These are phyloP conservation scores for Pterophyllum scalare DNA, from an alignment of 2,113 vertebrate species.

Conservation along the genomic window DNA sequence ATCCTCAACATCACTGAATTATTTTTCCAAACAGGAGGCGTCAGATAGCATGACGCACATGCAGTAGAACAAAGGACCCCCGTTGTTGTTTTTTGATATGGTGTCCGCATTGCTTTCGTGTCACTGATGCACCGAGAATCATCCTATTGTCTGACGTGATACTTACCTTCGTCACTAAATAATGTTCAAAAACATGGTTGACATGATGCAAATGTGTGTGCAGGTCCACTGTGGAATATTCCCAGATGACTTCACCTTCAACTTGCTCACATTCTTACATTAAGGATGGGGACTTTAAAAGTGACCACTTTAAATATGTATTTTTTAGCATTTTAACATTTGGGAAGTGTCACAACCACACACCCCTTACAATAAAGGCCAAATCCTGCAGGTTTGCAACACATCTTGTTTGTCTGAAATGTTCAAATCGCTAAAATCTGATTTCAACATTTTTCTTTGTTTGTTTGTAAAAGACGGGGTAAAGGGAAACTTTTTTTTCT, in stretches of 20 bases:
- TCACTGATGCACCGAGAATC: neutral
- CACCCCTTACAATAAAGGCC: neutral
- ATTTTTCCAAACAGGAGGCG: neutral
- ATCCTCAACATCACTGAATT: conserved; percentile 7
- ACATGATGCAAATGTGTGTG: neutral
- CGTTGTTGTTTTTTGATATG: conserved; percentile 19
- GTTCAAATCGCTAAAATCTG: conserved; percentile 15
- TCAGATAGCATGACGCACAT: neutral
- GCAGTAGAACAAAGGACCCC: neutral
- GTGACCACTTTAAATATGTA: conserved; percentile 63
- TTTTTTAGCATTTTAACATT: neutral
- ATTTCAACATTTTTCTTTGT: conserved; percentile 44
- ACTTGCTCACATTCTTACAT: conserved; percentile 90
- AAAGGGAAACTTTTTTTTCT: conserved; percentile 31
- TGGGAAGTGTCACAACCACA: neutral
- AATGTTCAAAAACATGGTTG: neutral
- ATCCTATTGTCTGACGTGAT: too few relatives aligned
- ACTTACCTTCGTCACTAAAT: neutral
- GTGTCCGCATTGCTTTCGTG: too few relatives aligned
- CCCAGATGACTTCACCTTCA: conserved; percentile 94
- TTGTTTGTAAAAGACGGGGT: conserved; percentile 38
- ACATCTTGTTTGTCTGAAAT: conserved; percentile 16
- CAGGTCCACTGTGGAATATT: conserved; percentile 97
- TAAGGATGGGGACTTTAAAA: conserved; percentile 88
- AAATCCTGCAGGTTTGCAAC: neutral